These are phyloP conservation scores for Bostrychus sinensis DNA, from an alignment of 2,113 vertebrate species.

Conservation along the genomic window DNA sequence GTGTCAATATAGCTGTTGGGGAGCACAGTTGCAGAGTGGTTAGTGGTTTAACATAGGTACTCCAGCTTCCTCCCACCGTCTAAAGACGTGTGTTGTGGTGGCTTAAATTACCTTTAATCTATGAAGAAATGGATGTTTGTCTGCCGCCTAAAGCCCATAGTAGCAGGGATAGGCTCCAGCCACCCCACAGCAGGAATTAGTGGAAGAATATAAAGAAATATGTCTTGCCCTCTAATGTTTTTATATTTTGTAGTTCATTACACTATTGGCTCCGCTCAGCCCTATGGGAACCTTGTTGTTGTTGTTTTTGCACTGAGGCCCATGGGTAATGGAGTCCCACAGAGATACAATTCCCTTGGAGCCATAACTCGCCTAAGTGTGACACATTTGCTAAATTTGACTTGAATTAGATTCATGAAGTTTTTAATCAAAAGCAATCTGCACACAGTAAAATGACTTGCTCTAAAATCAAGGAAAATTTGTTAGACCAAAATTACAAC, in stretches of 20 bases:
- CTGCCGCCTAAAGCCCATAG: too few species aligned
- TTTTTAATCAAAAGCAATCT: not conserved
- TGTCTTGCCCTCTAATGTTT: not conserved
- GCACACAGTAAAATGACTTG: not conserved
- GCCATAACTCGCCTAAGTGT: not conserved
- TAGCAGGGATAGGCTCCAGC: not conserved
- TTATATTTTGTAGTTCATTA: not conserved
- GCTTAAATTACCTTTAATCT: too few species aligned
- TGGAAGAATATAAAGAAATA: not conserved
- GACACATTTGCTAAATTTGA: not conserved
- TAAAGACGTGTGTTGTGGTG: too few species aligned
- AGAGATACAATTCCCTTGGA: not conserved
- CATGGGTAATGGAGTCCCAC: constrained; percentile 11
- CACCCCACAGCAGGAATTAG: not conserved
- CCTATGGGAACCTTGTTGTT: not conserved
- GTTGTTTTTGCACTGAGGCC: not conserved
- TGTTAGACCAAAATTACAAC: too few species aligned
- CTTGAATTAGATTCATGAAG: not conserved
- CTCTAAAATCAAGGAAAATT: too few species aligned
- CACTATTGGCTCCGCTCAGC: not conserved
- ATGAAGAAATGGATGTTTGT: too few species aligned
- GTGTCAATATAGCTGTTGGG: too few species aligned
- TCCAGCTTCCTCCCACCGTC: too few species aligned
- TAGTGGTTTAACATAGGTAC: too few species aligned
- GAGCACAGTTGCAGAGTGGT: too few species aligned